Conservation (phyloP, 2,797 vertebrate species). For the Ctenosaura bakeri region DNA sequence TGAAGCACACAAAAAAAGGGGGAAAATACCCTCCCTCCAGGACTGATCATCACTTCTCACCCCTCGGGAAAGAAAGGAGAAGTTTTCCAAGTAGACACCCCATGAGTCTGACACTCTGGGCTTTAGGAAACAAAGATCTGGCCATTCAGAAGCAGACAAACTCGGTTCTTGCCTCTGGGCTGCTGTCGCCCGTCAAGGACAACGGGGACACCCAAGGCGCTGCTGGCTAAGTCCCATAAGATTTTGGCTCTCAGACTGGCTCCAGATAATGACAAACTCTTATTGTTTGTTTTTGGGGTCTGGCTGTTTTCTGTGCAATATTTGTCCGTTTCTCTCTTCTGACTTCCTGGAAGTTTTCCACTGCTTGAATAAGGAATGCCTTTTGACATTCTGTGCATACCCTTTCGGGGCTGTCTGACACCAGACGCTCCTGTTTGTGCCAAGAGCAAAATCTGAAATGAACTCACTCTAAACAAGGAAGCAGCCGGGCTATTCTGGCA, state of each 20-base stretch:
- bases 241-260: neutral
- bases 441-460: neutral
- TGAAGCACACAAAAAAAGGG: neutral
- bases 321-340: neutral
- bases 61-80: neutral
- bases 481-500: neutral
- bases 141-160: neutral
- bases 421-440: neutral
- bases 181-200: neutral
- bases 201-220: neutral
- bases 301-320: neutral
- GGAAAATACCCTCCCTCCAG: neutral
- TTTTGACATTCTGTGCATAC: neutral
- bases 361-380: neutral
- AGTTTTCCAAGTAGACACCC: neutral
- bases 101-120: neutral
- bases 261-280: neutral
- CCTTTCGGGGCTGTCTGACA: neutral
- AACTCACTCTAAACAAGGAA: neutral
- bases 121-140: neutral
- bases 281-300: neutral
- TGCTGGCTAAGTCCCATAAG: neutral
- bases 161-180: neutral
- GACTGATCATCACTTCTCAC: neutral
- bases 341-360: neutral